Conservation (phyloP, 2,113 vertebrate genomes). For the Elachura formosa region DNA sequence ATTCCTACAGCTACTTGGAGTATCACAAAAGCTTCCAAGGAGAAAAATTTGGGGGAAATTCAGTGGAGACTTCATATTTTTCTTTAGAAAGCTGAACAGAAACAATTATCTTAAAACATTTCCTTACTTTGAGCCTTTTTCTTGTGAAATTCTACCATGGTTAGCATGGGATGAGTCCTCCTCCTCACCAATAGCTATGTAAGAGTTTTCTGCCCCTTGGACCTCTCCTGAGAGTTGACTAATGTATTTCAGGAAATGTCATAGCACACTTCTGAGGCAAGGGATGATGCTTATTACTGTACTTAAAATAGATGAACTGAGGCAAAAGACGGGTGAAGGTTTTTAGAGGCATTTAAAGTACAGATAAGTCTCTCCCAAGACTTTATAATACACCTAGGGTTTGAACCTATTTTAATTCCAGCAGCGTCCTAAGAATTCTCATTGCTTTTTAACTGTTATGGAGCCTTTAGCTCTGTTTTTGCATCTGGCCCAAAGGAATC, state of each 20-base stretch:
- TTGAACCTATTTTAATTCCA: background rate
- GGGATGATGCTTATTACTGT: slow-evolving; percentile 2
- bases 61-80: background rate
- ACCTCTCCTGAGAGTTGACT: background rate
- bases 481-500: background rate
- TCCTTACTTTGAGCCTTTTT: background rate
- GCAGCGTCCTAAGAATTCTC: background rate
- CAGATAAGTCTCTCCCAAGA: background rate
- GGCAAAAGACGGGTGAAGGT: background rate
- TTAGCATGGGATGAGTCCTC: background rate
- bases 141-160: background rate
- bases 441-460: background rate
- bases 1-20: background rate
- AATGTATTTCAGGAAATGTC: slow-evolving; percentile 35
- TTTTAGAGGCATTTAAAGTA: background rate
- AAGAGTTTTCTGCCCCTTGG: slow-evolving; percentile 2
- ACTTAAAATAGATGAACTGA: slow-evolving; percentile 12
- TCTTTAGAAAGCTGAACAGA: background rate
- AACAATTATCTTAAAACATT: background rate
- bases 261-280: background rate
- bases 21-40: background rate
- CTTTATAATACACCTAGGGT: background rate
- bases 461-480: background rate
- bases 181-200: background rate
- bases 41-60: background rate